Base-by-base conservation (phyloP, 2,888 invertebrate genomes). In the Stenotaenia linearis region DNA sequence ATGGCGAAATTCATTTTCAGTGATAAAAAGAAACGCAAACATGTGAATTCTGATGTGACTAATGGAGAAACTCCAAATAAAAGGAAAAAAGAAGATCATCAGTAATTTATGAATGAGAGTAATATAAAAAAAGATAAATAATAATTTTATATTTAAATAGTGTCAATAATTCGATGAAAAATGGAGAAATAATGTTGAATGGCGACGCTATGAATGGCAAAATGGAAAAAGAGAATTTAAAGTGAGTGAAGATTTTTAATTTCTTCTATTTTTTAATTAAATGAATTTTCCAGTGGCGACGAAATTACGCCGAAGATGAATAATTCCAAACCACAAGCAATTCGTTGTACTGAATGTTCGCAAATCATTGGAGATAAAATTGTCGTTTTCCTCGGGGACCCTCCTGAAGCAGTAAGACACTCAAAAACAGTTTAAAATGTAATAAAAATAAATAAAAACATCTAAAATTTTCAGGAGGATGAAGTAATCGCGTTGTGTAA, bases 401-500 rank as follows among this genome's bases (percentile, higher is more conserved):
- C 92, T 74, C 91, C 91, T 83, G 88, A 91, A 85, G 91, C 93
- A 77, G 89, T 86, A 82, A 82, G 84, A 30, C n/a, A n/a, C n/a
- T n/a, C n/a, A n/a, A n/a, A n/a, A n/a, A n/a, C n/a, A n/a, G 10
- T 37, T 37, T 37, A 37, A 12, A 6, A 37, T 1, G 9, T 56
- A 56, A 15, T 28, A 23, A 12, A 25, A 10, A 23, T 25, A 5
- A 61, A 28, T 3, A 45, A 45, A 45, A 7, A 25, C 61, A 25
- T 61, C n/a, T 18, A 9, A 4, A 56, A 10, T 61, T 61, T 25
- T 50, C 75, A 86, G 86, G 85, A 91, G 77, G 93, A 93, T 84
- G 94, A 94, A 86, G 91, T 90, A 85, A 88, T 93, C 81, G 92
- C 92, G 23, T 88, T 94, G 81, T 92, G 91, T 15, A 90, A 93